A percentile compares a stretch with the other conserved stretches of the same genome.
These are phyloP conservation scores for Pluvialis apricaria DNA, from an alignment of 2,113 vertebrate species.

Conservation along the genomic window DNA sequence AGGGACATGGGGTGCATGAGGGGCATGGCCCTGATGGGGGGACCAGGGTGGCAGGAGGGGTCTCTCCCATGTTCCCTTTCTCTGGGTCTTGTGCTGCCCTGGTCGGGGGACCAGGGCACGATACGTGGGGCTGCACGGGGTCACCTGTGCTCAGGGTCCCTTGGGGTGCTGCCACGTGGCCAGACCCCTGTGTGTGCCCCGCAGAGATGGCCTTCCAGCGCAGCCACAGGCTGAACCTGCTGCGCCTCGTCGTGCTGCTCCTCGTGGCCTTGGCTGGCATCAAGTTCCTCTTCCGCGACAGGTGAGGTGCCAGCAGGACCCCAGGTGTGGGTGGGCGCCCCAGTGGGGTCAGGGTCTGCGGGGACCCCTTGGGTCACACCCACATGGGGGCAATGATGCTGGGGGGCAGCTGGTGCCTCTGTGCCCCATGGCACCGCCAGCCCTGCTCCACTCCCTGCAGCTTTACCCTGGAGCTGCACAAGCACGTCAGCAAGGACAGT, in stretches of 20 bases:
- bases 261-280: conserved; percentile 52
- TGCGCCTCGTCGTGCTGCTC: conserved; percentile 57
- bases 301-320: conserved; percentile 52
- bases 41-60: background rate
- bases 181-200: background rate
- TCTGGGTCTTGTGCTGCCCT: background rate
- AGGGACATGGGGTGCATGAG: background rate
- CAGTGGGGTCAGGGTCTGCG: rapidly evolving
- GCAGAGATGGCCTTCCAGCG: conserved; percentile 57
- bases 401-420: background rate
- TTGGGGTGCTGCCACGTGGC: rapidly evolving
- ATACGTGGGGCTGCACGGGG: background rate
- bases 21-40: rapidly evolving
- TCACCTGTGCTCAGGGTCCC: background rate
- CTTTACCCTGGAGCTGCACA: conserved; percentile 46
- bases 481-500: background rate
- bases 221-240: conserved; percentile 53
- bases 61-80: background rate
- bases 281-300: conserved; percentile 63
- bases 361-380: background rate
- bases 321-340: rapidly evolving
- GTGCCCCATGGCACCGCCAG: rapidly evolving
- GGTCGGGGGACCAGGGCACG: background rate
- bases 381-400: rapidly evolving
- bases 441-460: background rate